phyloP scores from a whole-genome alignment of 1,140 invertebrate species.

The Calephelis virginiensis region DNA sequence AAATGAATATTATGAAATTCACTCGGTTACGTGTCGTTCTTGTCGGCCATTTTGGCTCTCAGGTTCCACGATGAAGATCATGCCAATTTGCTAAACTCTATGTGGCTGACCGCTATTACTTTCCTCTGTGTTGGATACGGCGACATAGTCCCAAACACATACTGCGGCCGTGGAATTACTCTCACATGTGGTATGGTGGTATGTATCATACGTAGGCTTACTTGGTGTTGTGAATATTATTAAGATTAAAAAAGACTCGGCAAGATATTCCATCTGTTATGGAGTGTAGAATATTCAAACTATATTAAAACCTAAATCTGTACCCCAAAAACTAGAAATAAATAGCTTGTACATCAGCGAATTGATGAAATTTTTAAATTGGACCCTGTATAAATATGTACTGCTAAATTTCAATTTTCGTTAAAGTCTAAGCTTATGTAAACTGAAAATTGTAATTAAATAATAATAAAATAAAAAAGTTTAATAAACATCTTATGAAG shows the following conservation, averaged over 20 bases:
- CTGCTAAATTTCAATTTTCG: too few species aligned
- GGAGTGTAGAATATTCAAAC: neutral
- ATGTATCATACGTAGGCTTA: constrained; percentile 77
- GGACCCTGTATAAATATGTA: too few species aligned
- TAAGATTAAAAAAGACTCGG: constrained; percentile 36
- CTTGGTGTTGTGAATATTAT: constrained; percentile 19
- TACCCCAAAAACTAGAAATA: too few species aligned
- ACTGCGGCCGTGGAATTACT: constrained; percentile 94
- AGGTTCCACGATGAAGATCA: constrained; percentile 93
- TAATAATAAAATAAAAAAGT: too few species aligned
- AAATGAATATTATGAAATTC: too few species aligned
- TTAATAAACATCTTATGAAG: too few species aligned
- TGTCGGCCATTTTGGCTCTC: constrained; percentile 77
- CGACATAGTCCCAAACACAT: constrained; percentile 96
- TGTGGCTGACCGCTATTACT: constrained; percentile 95
- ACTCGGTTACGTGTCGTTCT: constrained; percentile 59
- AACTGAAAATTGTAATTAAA: too few species aligned
- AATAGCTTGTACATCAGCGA: too few species aligned
- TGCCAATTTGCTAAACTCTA: constrained; percentile 94
- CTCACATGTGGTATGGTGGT: constrained; percentile 96
- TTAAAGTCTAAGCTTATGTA: too few species aligned
- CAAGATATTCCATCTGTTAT: constrained; percentile 35
- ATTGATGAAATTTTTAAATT: too few species aligned
- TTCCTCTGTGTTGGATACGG: constrained; percentile 90
- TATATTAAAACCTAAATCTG: too few species aligned